Evolutionary conservation across 1,140 invertebrate species (phyloP), one percentile per base, ranked within the genome.

Genomic region (Rhagoletis zephyria): DNA sequence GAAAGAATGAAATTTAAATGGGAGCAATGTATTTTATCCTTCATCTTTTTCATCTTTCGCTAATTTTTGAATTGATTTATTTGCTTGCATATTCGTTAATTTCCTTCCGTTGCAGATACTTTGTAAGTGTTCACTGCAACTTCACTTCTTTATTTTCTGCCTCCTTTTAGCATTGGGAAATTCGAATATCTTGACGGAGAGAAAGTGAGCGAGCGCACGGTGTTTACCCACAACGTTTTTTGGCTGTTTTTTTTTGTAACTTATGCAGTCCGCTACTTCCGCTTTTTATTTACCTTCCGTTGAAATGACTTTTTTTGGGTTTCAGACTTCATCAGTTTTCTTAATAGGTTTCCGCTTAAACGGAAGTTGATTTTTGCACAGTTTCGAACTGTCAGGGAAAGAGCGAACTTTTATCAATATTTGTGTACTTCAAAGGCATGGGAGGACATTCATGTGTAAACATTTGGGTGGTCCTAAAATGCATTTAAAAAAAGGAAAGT

Each of bases 311-410:
- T 67, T 64, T 64, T 67, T 30, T 30, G 30, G n/a, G n/a, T 87
- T 40, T 70, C 14, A 51, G n/a, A 40, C 16, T 56, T 59, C 30
- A 14, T 51, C 67, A 74, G 67, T 45, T 74, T n/a, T 74, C 30
- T 45, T 74, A 40, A 74, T 74, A 74, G 67, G 45, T 74, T 74
- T 74, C 67, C 67, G 67, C 40, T 74, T 45, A 45, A 74, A 45
- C 67, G 67, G 67, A 74, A 30, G 30, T 30, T 30, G 30, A 30
- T 30, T 30, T 30, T 30, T 30, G 30, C 30, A 30, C 30, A 30
- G 30, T 30, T 0, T 30, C 30, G 30, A 30, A 30, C 30, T 30
- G 30, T 30, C 30, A 30, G 30, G 30, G 30, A 30, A 30, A 30
- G 30, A 30, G 30, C 30, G 30, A 30, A 30, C 30, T 30, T 30